Conservation (phyloP, 2,113 vertebrate species). For the Oncorhynchus keta region DNA sequence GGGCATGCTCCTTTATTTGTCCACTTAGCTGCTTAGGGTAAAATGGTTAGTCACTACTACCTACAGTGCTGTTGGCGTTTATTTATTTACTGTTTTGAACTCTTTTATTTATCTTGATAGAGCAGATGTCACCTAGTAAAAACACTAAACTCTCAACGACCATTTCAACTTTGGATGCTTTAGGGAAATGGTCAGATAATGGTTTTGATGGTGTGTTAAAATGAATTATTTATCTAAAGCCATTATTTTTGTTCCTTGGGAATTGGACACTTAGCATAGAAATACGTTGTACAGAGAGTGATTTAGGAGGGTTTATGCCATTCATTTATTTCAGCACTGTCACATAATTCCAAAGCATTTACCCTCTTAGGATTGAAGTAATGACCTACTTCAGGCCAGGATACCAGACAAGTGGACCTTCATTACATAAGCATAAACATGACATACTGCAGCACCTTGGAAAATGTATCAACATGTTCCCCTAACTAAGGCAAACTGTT, state of each 20-base stretch:
- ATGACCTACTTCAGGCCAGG: not conserved
- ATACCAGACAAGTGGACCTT: conserved; percentile 21
- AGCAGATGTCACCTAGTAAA: not conserved
- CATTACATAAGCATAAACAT: conserved; percentile 37
- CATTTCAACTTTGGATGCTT: too few relatives aligned
- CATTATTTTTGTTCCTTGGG: not conserved
- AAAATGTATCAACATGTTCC: not conserved
- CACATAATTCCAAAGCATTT: conserved; percentile 44
- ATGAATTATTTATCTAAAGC: too few relatives aligned
- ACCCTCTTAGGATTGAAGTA: conserved; percentile 30
- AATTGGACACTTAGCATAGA: not conserved
- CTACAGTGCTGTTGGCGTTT: too few relatives aligned
- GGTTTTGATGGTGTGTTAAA: too few relatives aligned
- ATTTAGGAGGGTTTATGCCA: conserved; percentile 52
- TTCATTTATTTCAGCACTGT: conserved; percentile 69
- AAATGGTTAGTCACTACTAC: not conserved
- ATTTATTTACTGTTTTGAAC: too few relatives aligned
- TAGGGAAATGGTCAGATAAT: too few relatives aligned
- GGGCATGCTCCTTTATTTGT: too few relatives aligned
- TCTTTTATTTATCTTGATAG: too few relatives aligned
- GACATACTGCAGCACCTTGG: conserved; percentile 21
- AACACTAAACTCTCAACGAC: not conserved
- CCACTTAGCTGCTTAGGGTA: not conserved
- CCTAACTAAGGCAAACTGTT: not conserved
- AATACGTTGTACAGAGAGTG: not conserved